phyloP scores from a whole-genome alignment of 2,888 invertebrate species.

The Bombyx huttoni region DNA sequence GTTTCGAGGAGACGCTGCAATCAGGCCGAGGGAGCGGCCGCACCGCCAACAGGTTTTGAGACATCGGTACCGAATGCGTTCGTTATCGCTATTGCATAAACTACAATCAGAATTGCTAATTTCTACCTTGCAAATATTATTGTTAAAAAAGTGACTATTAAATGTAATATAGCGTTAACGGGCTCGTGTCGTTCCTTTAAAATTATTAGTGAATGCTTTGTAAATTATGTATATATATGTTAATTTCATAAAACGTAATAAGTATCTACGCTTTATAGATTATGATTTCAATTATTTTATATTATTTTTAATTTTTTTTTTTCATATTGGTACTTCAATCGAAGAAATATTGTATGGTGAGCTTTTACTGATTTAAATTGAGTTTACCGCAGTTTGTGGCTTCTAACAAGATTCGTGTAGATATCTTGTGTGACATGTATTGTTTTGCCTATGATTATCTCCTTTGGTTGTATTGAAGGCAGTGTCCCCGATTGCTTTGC shows the following conservation, averaged over 20 bases:
- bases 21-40: conserved; percentile 71
- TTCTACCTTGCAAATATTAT: neutral
- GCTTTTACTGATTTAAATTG: conserved; percentile 38
- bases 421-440: conserved; percentile 44
- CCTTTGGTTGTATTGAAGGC: conserved; percentile 71
- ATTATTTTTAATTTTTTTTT: conserved; percentile 32
- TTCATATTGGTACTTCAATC: conserved; percentile 33
- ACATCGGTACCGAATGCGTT: conserved; percentile 41
- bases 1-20: conserved; percentile 69
- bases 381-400: conserved; percentile 33
- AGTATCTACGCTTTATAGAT: conserved; percentile 31
- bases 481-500: conserved; percentile 73
- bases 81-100: conserved; percentile 24
- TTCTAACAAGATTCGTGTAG: conserved; percentile 40
- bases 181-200: conserved; percentile 23
- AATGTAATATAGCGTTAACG: conserved; percentile 36
- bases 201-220: conserved; percentile 44
- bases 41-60: conserved; percentile 64
- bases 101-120: conserved; percentile 1
- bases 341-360: conserved; percentile 46
- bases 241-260: conserved; percentile 18
- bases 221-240: conserved; percentile 25
- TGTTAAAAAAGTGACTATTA: conserved; percentile 4
- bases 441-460: conserved; percentile 51
- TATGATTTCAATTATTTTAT: conserved; percentile 32